These are phyloP conservation scores for Embidobia sp. DNA, from an alignment of 2,888 invertebrate genomes.

Conservation along the genomic window DNA sequence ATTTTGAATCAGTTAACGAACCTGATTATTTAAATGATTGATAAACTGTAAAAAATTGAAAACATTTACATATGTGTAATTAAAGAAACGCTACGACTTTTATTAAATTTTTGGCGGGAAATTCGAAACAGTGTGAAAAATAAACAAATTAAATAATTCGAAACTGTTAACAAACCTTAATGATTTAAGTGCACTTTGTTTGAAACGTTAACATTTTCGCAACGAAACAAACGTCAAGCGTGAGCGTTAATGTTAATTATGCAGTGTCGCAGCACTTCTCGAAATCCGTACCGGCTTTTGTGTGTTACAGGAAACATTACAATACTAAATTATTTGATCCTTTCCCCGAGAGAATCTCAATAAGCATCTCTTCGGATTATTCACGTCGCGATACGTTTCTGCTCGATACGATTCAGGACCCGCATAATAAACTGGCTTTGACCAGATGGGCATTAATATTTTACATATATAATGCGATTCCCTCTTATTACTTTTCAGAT, in stretches of 20 bases:
- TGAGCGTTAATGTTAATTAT: slow-evolving; percentile 19
- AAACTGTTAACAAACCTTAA: too few species aligned
- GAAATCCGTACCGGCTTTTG: slow-evolving; percentile 2
- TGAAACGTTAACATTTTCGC: too few species aligned
- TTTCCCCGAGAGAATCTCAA: slow-evolving; percentile 14
- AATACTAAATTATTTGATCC: slow-evolving; percentile 32
- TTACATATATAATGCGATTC: background rate
- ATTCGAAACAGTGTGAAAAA: too few species aligned
- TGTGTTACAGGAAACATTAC: slow-evolving; percentile 14
- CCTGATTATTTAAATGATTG: too few species aligned
- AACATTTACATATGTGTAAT: too few species aligned
- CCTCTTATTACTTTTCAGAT: background rate
- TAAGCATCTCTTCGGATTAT: slow-evolving; percentile 19
- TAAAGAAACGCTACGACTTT: too few species aligned
- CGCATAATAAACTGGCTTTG: slow-evolving; percentile 13
- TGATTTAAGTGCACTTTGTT: too few species aligned
- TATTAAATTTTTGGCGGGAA: too few species aligned
- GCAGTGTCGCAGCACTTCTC: slow-evolving; percentile 6
- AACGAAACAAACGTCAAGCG: too few species aligned
- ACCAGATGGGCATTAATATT: slow-evolving; percentile 9
- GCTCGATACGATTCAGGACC: slow-evolving; percentile 7
- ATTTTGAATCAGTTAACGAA: too few species aligned
- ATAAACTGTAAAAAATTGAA: too few species aligned
- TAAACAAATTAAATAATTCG: too few species aligned
- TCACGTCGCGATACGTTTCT: slow-evolving; percentile 14